Evolutionary conservation across 2,888 invertebrate species (phyloP), one percentile per base, ranked within the genome.

Genomic region (Caenorhabditis afra): DNA sequence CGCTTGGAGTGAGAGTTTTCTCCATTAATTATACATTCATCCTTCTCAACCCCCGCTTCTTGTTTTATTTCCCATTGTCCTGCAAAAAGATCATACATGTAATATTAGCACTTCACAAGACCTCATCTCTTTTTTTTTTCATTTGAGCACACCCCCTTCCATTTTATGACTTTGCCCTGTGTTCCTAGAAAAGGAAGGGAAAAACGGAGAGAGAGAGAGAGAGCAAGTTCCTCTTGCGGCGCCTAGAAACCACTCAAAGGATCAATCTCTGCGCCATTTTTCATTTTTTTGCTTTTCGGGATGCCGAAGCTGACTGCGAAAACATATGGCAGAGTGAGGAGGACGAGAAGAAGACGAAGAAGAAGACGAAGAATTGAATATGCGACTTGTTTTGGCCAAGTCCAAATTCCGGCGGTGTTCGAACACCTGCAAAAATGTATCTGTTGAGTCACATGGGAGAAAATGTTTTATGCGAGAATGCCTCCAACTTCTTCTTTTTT

Each of bases 81-180:
- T 71, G 62, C 71, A 71, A 62, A 70, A 62, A 71, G 22, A 62
- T 64, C 71, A 64, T 73, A 64, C 71, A 73, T 73, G 71, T 41
- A 37, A 44, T 64, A 73, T 64, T 73, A 73, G 73, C 62, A 49
- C 62, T 49, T 71, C 47, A 52, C 45, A 53, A 39, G 29, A 7
- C 55, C 49, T 57, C 49, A 39, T 53, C 47, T 1, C 39, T 39
- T 58, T 23, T 50, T 8, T 47, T 29, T 58, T 50, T 29, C 29
- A 20, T 65, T 39, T 20, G 49, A 37, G 22, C 20, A 37, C 20
- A 37, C 16, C 23, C 16, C 37, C 37, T 55, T 41, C 41, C 41
- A 10, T 47, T 39, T 12, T 20, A n/a, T 41, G 35, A 37, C 37
- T 18, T 55, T 3, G 16, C 37, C 37, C n/a, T 39, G 35, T 44